Evolutionary conservation across 1,140 invertebrate species (phyloP), one percentile per base, ranked within the genome.

Genomic region (Eupristina koningsbergeri): DNA sequence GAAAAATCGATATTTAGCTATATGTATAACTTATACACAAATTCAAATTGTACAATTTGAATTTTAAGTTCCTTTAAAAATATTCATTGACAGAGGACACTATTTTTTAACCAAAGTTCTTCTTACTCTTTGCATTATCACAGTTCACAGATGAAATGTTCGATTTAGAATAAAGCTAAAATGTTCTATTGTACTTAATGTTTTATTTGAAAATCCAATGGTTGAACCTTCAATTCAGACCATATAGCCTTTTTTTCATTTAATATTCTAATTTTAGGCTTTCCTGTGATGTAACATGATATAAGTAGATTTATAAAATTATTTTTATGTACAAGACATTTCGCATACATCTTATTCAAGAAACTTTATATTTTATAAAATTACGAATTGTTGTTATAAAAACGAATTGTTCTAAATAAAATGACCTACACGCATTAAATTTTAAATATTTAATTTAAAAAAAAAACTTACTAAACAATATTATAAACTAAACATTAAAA

Each of bases 31-130:
- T 50, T 26, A 58, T 58, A 26, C 26, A 9, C 26, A 9, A 26
- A 58, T 6, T 26, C 7, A 41, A 41, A 8, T 41, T n/a, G 36
- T 26, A 17, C 3, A 41, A 17, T 31, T 22, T 71, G 26, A 71
- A 71, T 41, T 71, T 36, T 41, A 41, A 71, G 19, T 71, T 71
- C 22, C 19, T n/a, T 71, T 71, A 41, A 71, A 71, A 71, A 71
- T 71, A 41, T 36, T 26, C 67, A 71, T 17, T 41, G 36, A 71
- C 26, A 22, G 9, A 34, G 9, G 64, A 71, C 26, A 13, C 19
- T 22, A 41, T 34, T 77, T 77, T 63, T 61, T 19, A 36, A 77
- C 9, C 31, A 26, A 77, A 61, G 41, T 19, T 61, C 29, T n/a
- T 31, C 29, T 19, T 61, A 39, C 8, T 34, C 61, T 58, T 61